Evolutionary conservation across 2,888 invertebrate species (phyloP), one percentile per base, ranked within the genome.

Genomic region (Lysandra coridon): DNA sequence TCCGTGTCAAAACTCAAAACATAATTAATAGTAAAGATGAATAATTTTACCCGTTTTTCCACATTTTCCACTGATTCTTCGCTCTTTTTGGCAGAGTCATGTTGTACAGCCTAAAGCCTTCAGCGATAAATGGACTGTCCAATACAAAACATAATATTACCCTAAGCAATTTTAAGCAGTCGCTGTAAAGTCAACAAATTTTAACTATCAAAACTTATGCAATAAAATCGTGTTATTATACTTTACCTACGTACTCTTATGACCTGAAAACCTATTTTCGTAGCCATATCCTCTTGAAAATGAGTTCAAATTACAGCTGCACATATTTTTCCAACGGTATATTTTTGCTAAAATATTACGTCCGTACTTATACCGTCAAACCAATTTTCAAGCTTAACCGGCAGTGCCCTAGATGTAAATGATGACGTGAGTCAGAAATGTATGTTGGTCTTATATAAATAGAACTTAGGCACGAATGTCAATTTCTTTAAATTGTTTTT

Each of bases 201-300:
- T 53, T 1, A 17, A 57, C 4, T 57, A 57, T 57, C 57, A 57
- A 57, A 57, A 4, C 53, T 53, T 53, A 57, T 14, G 53, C 14
- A 4, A 53, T 57, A 57, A 57, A 57, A 57, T 57, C 17, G 57
- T 57, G 17, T 57, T 57, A 57, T 17, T 57, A 57, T 14, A 57
- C 17, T 57, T 53, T 4, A 80, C 81, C 79, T 49, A 76, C 30
- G 69, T 49, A 76, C n/a, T 74, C 62, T 79, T 57, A 76, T 69
- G 33, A 69, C 69, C 69, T 69, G 33, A 14, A 69, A 69, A 69
- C 33, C 33, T 33, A 69, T 37, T 33, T 37, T 69, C 69, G 33
- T 69, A 69, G 33, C 17, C 69, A 33, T 14, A 69, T 69, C 69
- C 69, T 69, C 69, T 69, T 69, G 33, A 33, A 69, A 37, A 69